Percentiles rank a stretch among this genome's conserved stretches.
Conservation (phyloP, 2,113 vertebrate genomes). For the Percopsis transmontana region DNA sequence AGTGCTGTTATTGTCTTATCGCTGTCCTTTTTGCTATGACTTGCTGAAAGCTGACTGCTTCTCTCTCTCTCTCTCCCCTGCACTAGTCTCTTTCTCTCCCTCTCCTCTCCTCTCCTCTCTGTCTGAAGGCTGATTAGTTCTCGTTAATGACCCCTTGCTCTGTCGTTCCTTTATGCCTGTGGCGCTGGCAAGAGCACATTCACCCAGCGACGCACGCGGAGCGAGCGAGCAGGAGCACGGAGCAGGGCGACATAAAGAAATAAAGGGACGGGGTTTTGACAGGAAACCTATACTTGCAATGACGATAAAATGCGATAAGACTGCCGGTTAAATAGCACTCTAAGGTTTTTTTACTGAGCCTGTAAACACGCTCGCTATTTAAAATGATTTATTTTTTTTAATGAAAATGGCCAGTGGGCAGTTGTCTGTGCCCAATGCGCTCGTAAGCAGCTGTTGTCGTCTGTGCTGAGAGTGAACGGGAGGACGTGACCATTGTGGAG, state of each 20-base stretch:
- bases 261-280: conserved; percentile 7
- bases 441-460: conserved; percentile 71
- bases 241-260: conserved; percentile 26
- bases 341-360: conserved; percentile 58
- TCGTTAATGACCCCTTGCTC: conserved; percentile 62
- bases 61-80: conserved; percentile 8
- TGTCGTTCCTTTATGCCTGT: conserved; percentile 51
- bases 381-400: conserved; percentile 59
- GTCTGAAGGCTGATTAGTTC: conserved; percentile 61
- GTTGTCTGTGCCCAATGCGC: conserved; percentile 71
- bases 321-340: conserved; percentile 40
- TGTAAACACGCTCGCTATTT: conserved; percentile 61
- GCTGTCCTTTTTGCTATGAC: conserved; percentile 17
- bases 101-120: conserved; percentile 16
- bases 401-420: conserved; percentile 72
- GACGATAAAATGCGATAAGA: conserved; percentile 28
- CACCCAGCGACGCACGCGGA: conserved; percentile 23
- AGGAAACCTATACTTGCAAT: conserved; percentile 34
- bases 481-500: conserved; percentile 67
- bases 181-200: conserved; percentile 34
- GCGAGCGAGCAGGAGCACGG: conserved; percentile 1
- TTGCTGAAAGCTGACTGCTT: conserved; percentile 14
- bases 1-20: background rate
- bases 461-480: conserved; percentile 49
- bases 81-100: conserved; percentile 5